phyloP scores from a whole-genome alignment of 2,888 invertebrate species.

The Pseudococcus viburni region DNA sequence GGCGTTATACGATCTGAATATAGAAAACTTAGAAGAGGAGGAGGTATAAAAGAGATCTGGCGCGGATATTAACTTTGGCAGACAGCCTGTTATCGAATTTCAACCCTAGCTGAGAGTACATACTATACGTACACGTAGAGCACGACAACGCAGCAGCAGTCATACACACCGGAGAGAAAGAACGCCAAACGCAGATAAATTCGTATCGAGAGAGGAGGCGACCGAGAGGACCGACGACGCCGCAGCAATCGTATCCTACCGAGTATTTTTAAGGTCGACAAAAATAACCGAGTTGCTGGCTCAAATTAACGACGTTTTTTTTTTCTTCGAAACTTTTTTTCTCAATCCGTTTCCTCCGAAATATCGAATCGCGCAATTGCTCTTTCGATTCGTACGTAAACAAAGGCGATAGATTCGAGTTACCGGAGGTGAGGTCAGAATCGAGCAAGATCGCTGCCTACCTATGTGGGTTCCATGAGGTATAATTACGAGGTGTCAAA shows the following conservation, averaged over 20 bases:
- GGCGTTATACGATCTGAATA: slow-evolving; percentile 48
- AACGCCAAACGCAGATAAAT: neutral
- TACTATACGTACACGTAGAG: neutral
- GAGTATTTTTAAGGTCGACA: slow-evolving; percentile 63
- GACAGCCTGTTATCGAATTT: slow-evolving; percentile 62
- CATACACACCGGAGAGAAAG: slow-evolving; percentile 13
- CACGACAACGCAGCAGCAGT: neutral
- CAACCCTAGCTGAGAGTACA: slow-evolving; percentile 53
- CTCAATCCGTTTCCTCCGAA: neutral
- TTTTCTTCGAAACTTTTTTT: neutral
- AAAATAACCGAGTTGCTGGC: slow-evolving; percentile 59
- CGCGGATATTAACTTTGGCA: slow-evolving; percentile 63
- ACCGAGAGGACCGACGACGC: slow-evolving; percentile 10
- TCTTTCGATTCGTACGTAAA: neutral
- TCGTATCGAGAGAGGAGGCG: slow-evolving; percentile 33
- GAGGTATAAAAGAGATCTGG: slow-evolving; percentile 36
- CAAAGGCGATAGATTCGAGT: neutral
- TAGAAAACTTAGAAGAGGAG: slow-evolving; percentile 38
- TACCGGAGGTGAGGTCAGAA: neutral
- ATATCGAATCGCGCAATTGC: neutral
- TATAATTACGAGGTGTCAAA: slow-evolving; percentile 12
- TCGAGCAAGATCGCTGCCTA: neutral
- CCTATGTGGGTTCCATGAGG: neutral
- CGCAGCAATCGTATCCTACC: neutral
- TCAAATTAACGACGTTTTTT: slow-evolving; percentile 51